These are phyloP conservation scores for Pristis pectinata DNA, from an alignment of 2,797 vertebrate genomes.

Conservation along the genomic window DNA sequence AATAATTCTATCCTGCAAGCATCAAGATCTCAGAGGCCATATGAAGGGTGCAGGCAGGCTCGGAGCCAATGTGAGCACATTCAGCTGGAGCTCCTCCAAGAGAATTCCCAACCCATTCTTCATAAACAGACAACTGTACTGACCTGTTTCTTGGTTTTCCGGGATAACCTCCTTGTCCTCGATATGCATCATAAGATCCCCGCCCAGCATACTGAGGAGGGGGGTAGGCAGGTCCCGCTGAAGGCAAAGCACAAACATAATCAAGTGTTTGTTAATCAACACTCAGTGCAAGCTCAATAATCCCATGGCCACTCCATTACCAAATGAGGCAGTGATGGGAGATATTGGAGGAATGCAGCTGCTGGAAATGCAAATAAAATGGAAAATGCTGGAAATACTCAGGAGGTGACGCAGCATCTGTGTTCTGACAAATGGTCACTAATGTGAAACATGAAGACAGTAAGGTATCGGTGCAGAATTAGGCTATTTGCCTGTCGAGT, in stretches of 20 bases:
- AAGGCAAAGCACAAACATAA: not conserved
- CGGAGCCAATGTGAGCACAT: not conserved
- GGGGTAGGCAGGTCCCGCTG: slow-evolving; percentile 74
- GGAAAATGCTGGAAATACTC: no score
- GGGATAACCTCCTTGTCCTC: slow-evolving; percentile 78
- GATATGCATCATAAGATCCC: slow-evolving; percentile 82
- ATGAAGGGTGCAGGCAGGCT: not conserved
- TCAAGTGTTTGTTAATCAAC: not conserved
- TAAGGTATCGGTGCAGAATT: no score
- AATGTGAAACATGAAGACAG: no score
- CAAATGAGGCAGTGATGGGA: not conserved
- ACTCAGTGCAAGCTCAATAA: not conserved
- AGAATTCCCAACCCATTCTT: not conserved
- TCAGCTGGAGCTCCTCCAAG: not conserved
- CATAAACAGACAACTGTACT: slow-evolving; percentile 3
- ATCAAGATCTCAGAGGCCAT: no score
- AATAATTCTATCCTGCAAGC: no score
- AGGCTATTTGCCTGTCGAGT: no score
- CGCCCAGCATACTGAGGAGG: slow-evolving; percentile 77
- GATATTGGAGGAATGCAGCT: no score
- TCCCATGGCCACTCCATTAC: not conserved
- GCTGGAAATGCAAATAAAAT: no score
- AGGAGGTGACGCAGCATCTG: no score
- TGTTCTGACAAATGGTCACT: no score
- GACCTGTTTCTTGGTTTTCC: slow-evolving; percentile 80